Percentiles rank a stretch among this genome's conserved stretches.
These are phyloP conservation scores for Micromesistius poutassou DNA, from an alignment of 2,797 vertebrate species.

Conservation along the genomic window DNA sequence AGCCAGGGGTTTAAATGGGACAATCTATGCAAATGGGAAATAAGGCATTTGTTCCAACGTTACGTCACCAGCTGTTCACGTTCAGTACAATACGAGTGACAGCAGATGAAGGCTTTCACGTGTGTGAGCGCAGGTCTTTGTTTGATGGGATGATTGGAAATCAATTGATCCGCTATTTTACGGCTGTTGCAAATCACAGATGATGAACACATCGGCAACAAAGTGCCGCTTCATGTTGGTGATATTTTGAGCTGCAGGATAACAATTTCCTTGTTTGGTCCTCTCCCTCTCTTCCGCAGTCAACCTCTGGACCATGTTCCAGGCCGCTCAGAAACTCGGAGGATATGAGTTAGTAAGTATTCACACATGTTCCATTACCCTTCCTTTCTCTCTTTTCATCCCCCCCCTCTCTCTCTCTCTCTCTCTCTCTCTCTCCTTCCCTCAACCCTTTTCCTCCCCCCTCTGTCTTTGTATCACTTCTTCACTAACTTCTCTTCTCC, in stretches of 20 bases:
- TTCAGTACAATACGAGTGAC: background rate
- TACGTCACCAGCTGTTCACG: background rate
- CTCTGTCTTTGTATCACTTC: conserved; percentile 4
- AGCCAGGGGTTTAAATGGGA: background rate
- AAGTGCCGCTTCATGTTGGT: background rate
- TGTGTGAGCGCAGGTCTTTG: background rate
- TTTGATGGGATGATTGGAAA: background rate
- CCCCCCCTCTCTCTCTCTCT: too few relatives aligned
- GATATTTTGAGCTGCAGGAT: background rate
- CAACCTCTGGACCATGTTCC: conserved; percentile 99
- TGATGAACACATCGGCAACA: background rate
- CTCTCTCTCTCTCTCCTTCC: too few relatives aligned
- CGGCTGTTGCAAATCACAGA: background rate
- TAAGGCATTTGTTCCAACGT: background rate
- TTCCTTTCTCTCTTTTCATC: conserved; percentile 1
- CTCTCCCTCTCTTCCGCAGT: conserved; percentile 91
- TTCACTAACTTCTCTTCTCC: conserved; percentile 11
- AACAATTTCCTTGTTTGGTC: background rate
- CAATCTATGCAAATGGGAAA: background rate
- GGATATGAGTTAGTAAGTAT: conserved; percentile 99
- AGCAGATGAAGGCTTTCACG: background rate
- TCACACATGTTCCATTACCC: conserved; percentile 67
- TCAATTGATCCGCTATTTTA: background rate
- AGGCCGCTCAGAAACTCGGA: conserved; percentile 99
- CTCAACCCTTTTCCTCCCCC: conserved; percentile 45